Percentiles rank a stretch among this genome's conserved stretches.
Conservation (phyloP, 2,797 vertebrate species). For the Gallinago stenura region DNA sequence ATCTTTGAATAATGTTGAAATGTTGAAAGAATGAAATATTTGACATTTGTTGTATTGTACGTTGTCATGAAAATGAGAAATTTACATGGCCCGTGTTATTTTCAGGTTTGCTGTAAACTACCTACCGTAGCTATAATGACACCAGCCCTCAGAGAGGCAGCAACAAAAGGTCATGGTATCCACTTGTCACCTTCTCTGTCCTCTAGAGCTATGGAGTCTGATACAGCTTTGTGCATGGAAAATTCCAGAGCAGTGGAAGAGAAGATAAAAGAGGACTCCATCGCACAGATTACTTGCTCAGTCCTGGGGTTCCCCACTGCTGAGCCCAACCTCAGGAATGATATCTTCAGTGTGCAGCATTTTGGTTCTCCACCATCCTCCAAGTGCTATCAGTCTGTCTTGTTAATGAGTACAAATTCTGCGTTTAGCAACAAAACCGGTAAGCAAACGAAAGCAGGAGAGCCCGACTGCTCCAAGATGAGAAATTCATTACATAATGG, state of each 20-base stretch:
- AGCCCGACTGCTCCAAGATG: constrained; percentile 68
- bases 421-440: constrained; percentile 72
- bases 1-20: not conserved
- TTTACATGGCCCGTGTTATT: constrained; percentile 71
- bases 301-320: constrained; percentile 82
- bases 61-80: constrained; percentile 30
- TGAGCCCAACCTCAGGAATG: constrained; percentile 78
- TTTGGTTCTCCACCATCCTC: constrained; percentile 79
- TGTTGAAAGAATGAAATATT: not conserved
- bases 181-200: constrained; percentile 84
- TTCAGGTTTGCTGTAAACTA: constrained; percentile 80
- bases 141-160: constrained; percentile 88
- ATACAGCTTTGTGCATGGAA: constrained; percentile 76
- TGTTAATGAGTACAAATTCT: constrained; percentile 81
- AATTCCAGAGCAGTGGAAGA: constrained; percentile 81
- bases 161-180: constrained; percentile 85
- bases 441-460: constrained; percentile 65
- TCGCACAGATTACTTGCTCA: constrained; percentile 81
- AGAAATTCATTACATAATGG: constrained; percentile 74
- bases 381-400: constrained; percentile 77
- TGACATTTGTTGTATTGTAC: constrained; percentile 27
- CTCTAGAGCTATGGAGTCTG: constrained; percentile 81
- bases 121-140: constrained; percentile 84
- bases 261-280: constrained; percentile 78
- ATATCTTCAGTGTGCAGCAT: constrained; percentile 77